A percentile compares a stretch with the other conserved stretches of the same genome.
Evolutionary conservation across 2,888 invertebrate species (phyloP).

Genomic region (Phymatocera aterrima): DNA sequence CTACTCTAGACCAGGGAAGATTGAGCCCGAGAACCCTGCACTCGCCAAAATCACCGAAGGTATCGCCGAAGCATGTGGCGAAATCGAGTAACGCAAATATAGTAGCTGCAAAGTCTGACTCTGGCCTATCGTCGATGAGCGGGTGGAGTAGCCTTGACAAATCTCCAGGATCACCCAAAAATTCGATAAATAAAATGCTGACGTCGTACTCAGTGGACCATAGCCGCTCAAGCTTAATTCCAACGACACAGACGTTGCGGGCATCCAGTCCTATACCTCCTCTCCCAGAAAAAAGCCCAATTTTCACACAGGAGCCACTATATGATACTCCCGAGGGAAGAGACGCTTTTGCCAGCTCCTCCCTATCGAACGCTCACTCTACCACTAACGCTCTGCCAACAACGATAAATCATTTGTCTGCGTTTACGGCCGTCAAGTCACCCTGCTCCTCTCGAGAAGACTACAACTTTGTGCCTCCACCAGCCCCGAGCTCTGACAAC

Average conservation of each 20-base stretch:
- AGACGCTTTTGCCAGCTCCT: constrained; percentile 62
- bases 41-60: constrained; percentile 85
- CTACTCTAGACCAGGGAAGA: constrained; percentile 76
- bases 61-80: constrained; percentile 83
- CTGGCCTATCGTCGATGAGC: constrained; percentile 91
- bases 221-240: constrained; percentile 58
- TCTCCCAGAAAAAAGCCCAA: constrained; percentile 60
- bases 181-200: constrained; percentile 73
- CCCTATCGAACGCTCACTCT: constrained; percentile 48
- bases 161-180: constrained; percentile 89
- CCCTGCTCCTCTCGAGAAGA: constrained; percentile 75
- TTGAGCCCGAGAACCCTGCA: constrained; percentile 80
- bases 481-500: constrained; percentile 76
- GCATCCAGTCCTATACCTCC: constrained; percentile 66
- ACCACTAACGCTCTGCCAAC: constrained; percentile 59
- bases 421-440: constrained; percentile 77
- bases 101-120: constrained; percentile 88
- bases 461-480: constrained; percentile 77
- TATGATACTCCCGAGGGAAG: constrained; percentile 71
- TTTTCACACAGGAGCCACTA: constrained; percentile 67
- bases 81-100: constrained; percentile 79
- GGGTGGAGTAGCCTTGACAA: constrained; percentile 92
- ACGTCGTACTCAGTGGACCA: constrained; percentile 69
- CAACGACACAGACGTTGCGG: constrained; percentile 61
- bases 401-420: constrained; percentile 76